Conservation (phyloP, 2,888 invertebrate species). For the Stomorhina lunata region DNA sequence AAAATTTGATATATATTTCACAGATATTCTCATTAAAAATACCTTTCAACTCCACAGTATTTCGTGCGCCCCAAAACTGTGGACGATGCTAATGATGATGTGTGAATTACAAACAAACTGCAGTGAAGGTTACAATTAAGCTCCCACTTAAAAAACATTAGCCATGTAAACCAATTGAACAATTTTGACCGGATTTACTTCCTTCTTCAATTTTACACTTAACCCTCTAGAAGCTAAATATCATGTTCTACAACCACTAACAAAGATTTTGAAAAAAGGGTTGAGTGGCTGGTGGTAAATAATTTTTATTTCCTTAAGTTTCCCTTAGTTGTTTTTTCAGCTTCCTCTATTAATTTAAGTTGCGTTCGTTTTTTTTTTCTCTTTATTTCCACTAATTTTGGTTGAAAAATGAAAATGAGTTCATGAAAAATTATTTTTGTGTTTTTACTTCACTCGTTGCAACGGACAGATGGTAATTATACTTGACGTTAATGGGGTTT, state of each 20-base stretch:
- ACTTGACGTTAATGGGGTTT: constrained; percentile 64
- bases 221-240: background rate
- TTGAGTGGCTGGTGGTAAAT: constrained; percentile 15
- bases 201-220: background rate
- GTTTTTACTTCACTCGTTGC: constrained; percentile 53
- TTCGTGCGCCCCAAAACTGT: background rate
- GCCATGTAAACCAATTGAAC: constrained; percentile 44
- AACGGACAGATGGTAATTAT: constrained; percentile 68
- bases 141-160: constrained; percentile 46
- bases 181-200: constrained; percentile 15
- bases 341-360: background rate
- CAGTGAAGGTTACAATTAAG: constrained; percentile 22
- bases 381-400: constrained; percentile 28
- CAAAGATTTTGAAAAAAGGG: background rate
- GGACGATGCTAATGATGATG: background rate
- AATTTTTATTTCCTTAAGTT: constrained; percentile 26
- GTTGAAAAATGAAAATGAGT: constrained; percentile 65
- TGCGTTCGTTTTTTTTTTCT: background rate
- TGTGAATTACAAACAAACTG: background rate
- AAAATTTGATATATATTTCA: no score
- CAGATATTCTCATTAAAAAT: no score
- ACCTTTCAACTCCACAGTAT: no score
- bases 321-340: background rate
- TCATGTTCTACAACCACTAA: constrained; percentile 6
- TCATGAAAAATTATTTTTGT: constrained; percentile 68